Base-by-base conservation (phyloP, 1,140 invertebrate species). In the Drosophila prosaltans region DNA sequence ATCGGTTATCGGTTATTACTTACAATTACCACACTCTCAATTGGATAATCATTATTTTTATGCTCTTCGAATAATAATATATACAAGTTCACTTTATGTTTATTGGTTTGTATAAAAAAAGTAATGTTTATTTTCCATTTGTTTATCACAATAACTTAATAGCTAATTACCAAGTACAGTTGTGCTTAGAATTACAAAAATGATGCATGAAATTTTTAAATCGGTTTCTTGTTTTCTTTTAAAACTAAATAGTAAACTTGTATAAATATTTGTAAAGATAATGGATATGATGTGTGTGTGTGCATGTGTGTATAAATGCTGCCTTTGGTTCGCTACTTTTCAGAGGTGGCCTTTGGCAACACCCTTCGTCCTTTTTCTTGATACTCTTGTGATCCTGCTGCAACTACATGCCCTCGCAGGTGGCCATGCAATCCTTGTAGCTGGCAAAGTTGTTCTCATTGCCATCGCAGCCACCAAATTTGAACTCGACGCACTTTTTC, bases 361-460 rank as follows among this genome's bases (percentile, higher is more conserved):
- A 78, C 65, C 43, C 54, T 69, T 43, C 40, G 39, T 36, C 6
- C 32, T 36, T 36, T 2, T n/a, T 48, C 6, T 41, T 58, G 1
- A 51, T 62, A 6, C 1, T 7, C 5, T 26, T 5, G 11, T 6
- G 0, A 9, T 5, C 16, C 41, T 4, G 11, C 3, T 36, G n/a
- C 11, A 1, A 30, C 65, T 78, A 92, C 85, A 92, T 91, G 75
- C 94, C 93, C 74, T 92, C 90, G 65, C 94, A 94, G 62, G 89
- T 91, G 39, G 91, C 90, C 91, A 94, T 91, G 81, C 94, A 95
- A 51, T 93, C 92, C 74, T 94, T 93, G 69, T 93, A 88, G 54
- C 93, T 93, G 51, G 93, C 76, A 86, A 96, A 95, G 73, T 95
- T 95, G 83, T 96, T 96, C 36, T 92, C 93, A 86, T 96, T 96